Evolutionary conservation across 2,113 vertebrate species (phyloP).

Genomic region (Leucosticte australis): DNA sequence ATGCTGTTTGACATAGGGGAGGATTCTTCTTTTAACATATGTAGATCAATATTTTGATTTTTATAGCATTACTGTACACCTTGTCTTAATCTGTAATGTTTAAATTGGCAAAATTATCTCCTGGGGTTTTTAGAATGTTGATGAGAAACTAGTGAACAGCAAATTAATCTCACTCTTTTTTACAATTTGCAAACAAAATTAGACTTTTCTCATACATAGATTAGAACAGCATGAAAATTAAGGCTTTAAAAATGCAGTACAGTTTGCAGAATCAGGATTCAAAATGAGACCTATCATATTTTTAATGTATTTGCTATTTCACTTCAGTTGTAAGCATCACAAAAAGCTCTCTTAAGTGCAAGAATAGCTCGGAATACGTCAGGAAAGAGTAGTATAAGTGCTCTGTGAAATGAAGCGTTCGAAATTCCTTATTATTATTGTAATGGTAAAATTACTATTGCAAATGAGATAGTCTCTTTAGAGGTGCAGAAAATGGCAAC

Average conservation of each 20-base stretch:
- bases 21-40: neutral
- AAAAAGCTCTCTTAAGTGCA: neutral
- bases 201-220: neutral
- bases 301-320: neutral
- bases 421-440: neutral
- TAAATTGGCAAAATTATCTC: neutral
- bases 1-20: neutral
- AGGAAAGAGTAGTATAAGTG: neutral
- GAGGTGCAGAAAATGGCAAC: neutral
- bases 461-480: neutral
- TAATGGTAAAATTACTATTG: neutral
- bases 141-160: neutral
- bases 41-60: neutral
- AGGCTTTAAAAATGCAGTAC: neutral
- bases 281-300: neutral
- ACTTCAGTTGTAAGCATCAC: neutral
- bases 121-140: neutral
- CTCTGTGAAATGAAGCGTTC: neutral
- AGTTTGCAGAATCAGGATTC: neutral
- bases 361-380: neutral
- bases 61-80: neutral
- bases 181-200: neutral
- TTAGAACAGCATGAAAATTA: neutral
- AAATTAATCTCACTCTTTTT: slow-evolving; percentile 17
- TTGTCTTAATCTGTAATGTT: neutral